Conservation (phyloP, 2,888 invertebrate species). For the Yponomeuta evonymella region DNA sequence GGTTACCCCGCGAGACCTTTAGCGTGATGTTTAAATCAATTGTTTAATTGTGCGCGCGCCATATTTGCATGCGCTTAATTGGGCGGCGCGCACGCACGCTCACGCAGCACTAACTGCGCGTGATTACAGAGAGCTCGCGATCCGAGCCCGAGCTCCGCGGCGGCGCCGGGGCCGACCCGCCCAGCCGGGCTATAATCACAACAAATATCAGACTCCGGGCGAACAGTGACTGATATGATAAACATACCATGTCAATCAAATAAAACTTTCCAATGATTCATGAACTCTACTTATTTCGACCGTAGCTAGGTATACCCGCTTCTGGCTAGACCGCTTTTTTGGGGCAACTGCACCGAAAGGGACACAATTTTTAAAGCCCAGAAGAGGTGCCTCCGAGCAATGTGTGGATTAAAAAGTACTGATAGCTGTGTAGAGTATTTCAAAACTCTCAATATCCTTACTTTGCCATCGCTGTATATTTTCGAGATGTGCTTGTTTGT, state of each 20-base stretch:
- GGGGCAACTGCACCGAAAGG: too few species aligned
- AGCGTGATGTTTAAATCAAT: slow-evolving; percentile 16
- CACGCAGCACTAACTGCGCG: slow-evolving; percentile 1
- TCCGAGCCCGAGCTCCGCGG: background rate
- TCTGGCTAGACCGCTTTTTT: too few species aligned
- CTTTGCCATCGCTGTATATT: too few species aligned
- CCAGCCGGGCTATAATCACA: background rate
- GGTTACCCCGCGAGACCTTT: background rate
- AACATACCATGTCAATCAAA: background rate
- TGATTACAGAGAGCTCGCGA: background rate
- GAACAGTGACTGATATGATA: background rate
- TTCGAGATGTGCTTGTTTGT: too few species aligned
- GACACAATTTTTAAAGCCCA: too few species aligned
- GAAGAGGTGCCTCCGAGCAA: too few species aligned
- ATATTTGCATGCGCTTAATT: slow-evolving; percentile 7
- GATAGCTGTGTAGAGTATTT: too few species aligned
- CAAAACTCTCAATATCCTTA: too few species aligned
- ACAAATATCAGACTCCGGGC: slow-evolving; percentile 2
- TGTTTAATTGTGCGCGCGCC: slow-evolving; percentile 19
- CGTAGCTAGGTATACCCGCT: too few species aligned
- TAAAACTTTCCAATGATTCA: background rate
- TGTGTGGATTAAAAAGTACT: too few species aligned
- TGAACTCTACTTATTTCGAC: background rate
- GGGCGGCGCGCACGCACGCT: slow-evolving; percentile 2
- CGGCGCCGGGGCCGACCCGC: background rate